Base-by-base conservation (phyloP, 2,888 invertebrate genomes). In the Toxonevra muliebris region DNA sequence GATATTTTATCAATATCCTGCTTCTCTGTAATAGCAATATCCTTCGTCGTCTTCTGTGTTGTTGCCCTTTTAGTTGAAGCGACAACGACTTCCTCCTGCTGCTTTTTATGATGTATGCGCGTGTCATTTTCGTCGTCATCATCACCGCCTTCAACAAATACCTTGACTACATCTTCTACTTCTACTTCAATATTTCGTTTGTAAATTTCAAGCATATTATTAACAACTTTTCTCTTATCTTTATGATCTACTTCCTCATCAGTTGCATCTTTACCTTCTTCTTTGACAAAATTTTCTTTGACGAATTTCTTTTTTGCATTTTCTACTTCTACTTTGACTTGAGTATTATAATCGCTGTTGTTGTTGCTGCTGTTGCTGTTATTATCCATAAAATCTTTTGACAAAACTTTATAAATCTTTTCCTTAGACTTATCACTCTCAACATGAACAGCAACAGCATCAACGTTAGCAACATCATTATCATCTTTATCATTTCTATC, bases 351-450 rank as follows among this genome's bases (percentile, higher is more conserved):
- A 42, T 57, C 41, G 9, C 7, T 30, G 30, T 30, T 30, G 30
- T 30, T 30, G 30, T 30, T 30, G 30, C 7, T 30, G 30, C 7
- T 30, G 30, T 30, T 30, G 30, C 30, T 30, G 30, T 48, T 48
- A 48, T 66, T 54, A 60, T 43, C 61, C 61, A 9, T 17, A 40
- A 64, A 66, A 57, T 65, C 48, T 61, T 68, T 66, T 66, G 61
- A 66, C 12, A 61, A 53, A 68, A 70, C 57, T 68, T 67, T 68
- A 19, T 13, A 52, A 53, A 40, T 60, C n/a, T 53, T 66, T 43
- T 60, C 5, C 13, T 53, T 30, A 41, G 45, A 40, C 40, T 54
- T 43, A 48, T 54, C 48, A 19, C 17, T 19, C 12, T 54, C 20
- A 54, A 54, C 54, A 54, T 7, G 15, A 54, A n/a, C 54, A 54